A percentile compares a stretch with the other conserved stretches of the same genome.
Evolutionary conservation across 2,797 vertebrate species (phyloP).

Genomic region (Coluber constrictor): DNA sequence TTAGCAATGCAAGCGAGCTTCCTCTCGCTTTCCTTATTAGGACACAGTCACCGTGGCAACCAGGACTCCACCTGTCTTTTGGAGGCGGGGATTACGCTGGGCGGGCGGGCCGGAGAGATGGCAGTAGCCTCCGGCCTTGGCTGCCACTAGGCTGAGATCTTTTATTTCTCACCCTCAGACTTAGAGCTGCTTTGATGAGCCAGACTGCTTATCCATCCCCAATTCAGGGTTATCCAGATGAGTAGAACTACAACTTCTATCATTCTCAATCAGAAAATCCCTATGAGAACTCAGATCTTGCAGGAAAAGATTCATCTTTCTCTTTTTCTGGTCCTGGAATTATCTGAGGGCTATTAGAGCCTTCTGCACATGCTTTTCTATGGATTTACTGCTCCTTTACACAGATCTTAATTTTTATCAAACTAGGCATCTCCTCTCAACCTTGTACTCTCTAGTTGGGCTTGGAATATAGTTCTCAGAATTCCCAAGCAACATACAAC

Average conservation of each 20-base stretch:
- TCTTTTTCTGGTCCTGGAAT: background rate
- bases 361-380: background rate
- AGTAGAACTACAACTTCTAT: background rate
- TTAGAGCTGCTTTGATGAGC: background rate
- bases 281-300: background rate
- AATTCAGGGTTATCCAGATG: background rate
- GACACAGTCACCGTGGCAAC: constrained; percentile 82
- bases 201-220: background rate
- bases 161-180: background rate
- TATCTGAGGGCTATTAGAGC: background rate
- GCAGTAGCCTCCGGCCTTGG: background rate
- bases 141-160: too few species aligned
- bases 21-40: constrained; percentile 69
- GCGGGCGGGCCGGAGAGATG: background rate
- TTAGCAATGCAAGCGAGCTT: constrained; percentile 77
- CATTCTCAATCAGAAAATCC: background rate
- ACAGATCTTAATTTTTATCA: background rate
- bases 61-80: constrained; percentile 86
- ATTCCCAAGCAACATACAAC: background rate
- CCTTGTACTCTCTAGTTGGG: background rate
- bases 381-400: background rate
- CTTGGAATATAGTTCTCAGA: background rate
- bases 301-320: background rate
- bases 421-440: background rate
- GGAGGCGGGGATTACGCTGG: constrained; percentile 37